Base-by-base conservation (phyloP, 2,888 invertebrate genomes). In the Cataglyphis rosenhaueri region DNA sequence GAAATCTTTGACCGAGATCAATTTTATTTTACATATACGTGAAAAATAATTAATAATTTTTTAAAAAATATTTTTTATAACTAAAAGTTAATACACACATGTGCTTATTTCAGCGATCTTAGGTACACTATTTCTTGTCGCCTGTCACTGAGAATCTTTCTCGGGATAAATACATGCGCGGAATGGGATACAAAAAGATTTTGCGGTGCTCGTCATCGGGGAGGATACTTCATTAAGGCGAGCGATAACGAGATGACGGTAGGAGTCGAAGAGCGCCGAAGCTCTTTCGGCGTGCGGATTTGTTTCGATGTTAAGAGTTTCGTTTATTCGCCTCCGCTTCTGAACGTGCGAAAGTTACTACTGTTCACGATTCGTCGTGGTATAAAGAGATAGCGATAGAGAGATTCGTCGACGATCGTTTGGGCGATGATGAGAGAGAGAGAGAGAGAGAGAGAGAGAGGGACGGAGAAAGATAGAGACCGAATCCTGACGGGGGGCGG, bases 241-340 rank as follows among this genome's bases (percentile, higher is more conserved):
- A 57, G 71, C 84, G 88, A 87, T 91, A 91, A 91, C 91, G 89
- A 90, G 87, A 44, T 21, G 59, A 32, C 66, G 71, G 78, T 79
- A 85, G 86, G 88, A 89, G 88, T 91, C 88, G 88, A 89, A 87
- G 88, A 91, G 91, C 90, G 90, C 87, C 90, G 91, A 87, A 88
- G 75, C 81, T 86, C 81, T 86, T 83, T 84, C 88, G 75, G 66
- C 52, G 64, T 88, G 87, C 88, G 86, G 90, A 88, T 90, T 91
- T 91, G 88, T 88, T 92, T 91, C 85, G 86, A 83, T 85, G 88
- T 88, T 87, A 86, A 90, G 91, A 89, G 88, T 87, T 87, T 89
- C 88, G 89, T 87, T 89, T 89, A 88, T 86, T 88, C 81, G 74
- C 62, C 75, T 74, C 6, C 21, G 57, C 21, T n/a, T 41, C 32